Base-by-base conservation (phyloP, 2,797 vertebrate species). In the Chloroceryle amazona region DNA sequence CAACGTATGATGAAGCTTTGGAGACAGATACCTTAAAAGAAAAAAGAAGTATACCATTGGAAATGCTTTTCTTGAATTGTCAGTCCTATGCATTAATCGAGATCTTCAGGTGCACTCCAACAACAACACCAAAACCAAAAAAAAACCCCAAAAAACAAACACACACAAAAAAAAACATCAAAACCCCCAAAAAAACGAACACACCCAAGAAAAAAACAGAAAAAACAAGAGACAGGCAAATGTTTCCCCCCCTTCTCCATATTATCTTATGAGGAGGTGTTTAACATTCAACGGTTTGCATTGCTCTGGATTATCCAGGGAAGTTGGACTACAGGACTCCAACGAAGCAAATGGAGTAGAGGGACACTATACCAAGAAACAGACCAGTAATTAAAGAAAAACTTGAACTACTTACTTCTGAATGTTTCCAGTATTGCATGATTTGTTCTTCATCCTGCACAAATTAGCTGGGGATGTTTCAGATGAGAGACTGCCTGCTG, bases 11-110 rank as follows among this genome's bases (percentile, higher is more conserved):
- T 13, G 81, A 58, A 65, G 87, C 54, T 97, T 98, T 88, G 98
- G 97, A 91, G 97, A 98, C 46, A 98, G 89, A 89, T 98, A 98
- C 88, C 98, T 98, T 81, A 44, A 96, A 90, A 61, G 29, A 6
- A 18, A 21, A 28, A 11, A 78, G 46, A 31, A 47, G 23, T 6
- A 31, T 7, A 47, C 6, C 3, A 29, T 28, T 87, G 35, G 9
- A 61, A 84, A 72, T 14, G 26, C 33, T 42, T 52, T 33, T 4
- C 54, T 65, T 80, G 39, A 78, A 46, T 5, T 68, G 37, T 44
- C 29, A 75, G 35, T 76, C 20, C 22, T 74, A 67, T 55, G 28
- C 35, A 55, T 74, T 72, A 75, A 39, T 62, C 41, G 31, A 55
- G 18, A 67, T 20, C 41, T 49, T 60, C 37, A 39, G 11, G 25